These are phyloP conservation scores for Chloebia gouldiae DNA, from an alignment of 2,113 vertebrate species.

Conservation along the genomic window DNA sequence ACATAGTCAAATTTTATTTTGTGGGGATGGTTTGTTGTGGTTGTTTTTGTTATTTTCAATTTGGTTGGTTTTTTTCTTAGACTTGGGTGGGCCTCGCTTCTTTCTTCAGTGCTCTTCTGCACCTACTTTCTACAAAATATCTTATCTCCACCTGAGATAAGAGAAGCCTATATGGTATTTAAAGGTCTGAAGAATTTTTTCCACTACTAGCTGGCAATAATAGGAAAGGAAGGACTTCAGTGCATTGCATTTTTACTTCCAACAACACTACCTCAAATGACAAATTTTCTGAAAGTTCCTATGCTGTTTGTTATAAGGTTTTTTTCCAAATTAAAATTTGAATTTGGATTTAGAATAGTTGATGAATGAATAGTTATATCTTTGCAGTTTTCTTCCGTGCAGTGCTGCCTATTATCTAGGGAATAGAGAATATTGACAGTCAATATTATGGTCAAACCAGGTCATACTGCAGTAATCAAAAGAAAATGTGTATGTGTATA, in stretches of 20 bases:
- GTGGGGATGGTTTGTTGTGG: not conserved
- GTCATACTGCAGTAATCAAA: not conserved
- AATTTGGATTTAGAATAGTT: not conserved
- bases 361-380: not conserved
- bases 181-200: not conserved
- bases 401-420: not conserved
- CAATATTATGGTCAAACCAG: not conserved
- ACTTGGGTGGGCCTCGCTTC: not conserved
- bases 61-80: not conserved
- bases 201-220: not conserved
- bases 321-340: not conserved
- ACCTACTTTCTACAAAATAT: not conserved
- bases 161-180: not conserved
- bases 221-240: not conserved
- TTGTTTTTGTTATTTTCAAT: accelerated
- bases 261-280: not conserved
- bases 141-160: not conserved
- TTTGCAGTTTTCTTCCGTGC: not conserved
- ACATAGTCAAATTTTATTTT: not conserved
- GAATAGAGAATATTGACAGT: not conserved
- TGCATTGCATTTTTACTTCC: not conserved
- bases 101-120: not conserved
- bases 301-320: not conserved
- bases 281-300: not conserved
- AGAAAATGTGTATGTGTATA: not conserved